phyloP scores from a whole-genome alignment of 2,113 vertebrate genomes.

The Chloroceryle aenea region DNA sequence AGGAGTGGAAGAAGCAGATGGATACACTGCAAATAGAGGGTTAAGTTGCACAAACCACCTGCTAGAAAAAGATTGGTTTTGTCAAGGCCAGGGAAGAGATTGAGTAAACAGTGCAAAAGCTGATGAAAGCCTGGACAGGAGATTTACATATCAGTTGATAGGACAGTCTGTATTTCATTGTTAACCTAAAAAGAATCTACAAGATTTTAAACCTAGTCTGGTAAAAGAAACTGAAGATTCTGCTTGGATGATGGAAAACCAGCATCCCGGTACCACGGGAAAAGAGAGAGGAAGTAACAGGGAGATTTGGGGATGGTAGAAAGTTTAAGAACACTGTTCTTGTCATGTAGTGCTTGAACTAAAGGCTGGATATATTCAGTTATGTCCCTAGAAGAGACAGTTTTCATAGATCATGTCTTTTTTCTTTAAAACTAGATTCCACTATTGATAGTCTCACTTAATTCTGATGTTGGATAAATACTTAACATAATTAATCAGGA shows the following conservation, averaged over 20 bases:
- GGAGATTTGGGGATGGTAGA: background rate
- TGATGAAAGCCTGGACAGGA: background rate
- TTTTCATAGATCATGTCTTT: background rate
- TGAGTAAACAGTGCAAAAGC: slow-evolving; percentile 5
- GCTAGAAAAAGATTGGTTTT: background rate
- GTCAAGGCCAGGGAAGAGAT: background rate
- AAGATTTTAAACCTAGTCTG: background rate
- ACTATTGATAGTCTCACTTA: background rate
- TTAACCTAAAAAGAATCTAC: background rate
- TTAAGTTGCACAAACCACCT: background rate
- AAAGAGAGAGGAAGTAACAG: background rate
- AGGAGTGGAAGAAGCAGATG: background rate
- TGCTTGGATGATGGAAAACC: background rate
- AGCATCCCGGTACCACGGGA: background rate
- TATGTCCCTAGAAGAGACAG: background rate
- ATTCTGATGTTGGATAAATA: background rate
- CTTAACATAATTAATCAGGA: background rate
- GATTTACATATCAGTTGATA: background rate
- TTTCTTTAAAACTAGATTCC: background rate
- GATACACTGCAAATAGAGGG: background rate
- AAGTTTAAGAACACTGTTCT: background rate
- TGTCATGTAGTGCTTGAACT: background rate
- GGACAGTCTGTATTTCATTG: background rate
- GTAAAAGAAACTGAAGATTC: background rate
- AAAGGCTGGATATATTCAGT: background rate